phyloP scores from a whole-genome alignment of 2,888 invertebrate genomes.

The Sesamia inferens region DNA sequence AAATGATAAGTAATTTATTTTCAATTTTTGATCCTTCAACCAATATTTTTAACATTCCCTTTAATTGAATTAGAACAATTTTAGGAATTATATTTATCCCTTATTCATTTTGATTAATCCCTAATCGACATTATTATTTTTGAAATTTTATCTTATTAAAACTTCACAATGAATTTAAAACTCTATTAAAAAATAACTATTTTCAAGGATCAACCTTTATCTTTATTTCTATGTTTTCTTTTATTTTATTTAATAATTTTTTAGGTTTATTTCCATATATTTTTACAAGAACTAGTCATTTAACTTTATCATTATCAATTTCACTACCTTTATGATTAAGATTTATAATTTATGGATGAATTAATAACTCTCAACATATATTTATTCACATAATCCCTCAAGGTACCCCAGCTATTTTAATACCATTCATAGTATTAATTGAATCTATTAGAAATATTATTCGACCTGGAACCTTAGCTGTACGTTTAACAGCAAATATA shows the following conservation, averaged over 20 bases:
- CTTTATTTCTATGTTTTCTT: constrained; percentile 90
- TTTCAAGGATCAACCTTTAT: constrained; percentile 88
- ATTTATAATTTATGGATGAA: constrained; percentile 81
- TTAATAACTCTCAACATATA: constrained; percentile 87
- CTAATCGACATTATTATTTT: constrained; percentile 86
- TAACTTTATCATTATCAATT: constrained; percentile 90
- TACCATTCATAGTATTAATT: constrained; percentile 94
- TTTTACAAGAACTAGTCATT: constrained; percentile 92
- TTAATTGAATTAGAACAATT: constrained; percentile 91
- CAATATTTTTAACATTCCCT: constrained; percentile 84
- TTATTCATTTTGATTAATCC: constrained; percentile 88
- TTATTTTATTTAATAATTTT: constrained; percentile 92
- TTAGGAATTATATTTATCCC: constrained; percentile 88
- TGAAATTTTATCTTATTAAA: constrained; percentile 86
- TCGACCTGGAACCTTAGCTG: constrained; percentile 92
- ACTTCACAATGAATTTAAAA: constrained; percentile 90
- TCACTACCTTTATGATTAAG: constrained; percentile 91
- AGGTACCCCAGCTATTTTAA: constrained; percentile 91
- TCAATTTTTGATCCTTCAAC: constrained; percentile 92
- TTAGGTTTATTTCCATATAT: constrained; percentile 93
- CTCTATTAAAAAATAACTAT: constrained; percentile 83
- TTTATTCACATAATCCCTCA: constrained; percentile 92
- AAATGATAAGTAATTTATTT: constrained; percentile 93
- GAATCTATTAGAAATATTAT: constrained; percentile 94
- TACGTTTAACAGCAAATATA: constrained; percentile 94